Conservation (phyloP, 2,888 invertebrate genomes). For the Apotomis capreana region DNA sequence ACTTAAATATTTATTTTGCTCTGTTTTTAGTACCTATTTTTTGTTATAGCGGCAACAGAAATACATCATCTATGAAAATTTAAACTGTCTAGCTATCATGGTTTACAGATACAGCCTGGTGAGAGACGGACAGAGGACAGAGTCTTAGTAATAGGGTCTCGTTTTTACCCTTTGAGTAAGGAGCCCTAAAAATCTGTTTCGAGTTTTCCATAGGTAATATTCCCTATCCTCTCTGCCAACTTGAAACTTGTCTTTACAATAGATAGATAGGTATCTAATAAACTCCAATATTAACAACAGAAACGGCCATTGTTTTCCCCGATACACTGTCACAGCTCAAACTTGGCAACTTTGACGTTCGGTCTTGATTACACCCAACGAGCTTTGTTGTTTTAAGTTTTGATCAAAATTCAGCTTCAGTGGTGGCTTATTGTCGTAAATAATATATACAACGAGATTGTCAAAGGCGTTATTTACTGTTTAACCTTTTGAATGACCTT, state of each 20-base stretch:
- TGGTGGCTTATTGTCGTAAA: background rate
- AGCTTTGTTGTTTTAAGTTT: constrained; percentile 34
- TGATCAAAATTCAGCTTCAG: constrained; percentile 28
- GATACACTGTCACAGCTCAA: constrained; percentile 20
- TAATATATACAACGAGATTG: background rate
- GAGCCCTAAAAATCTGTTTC: too few relatives aligned
- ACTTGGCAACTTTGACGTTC: constrained; percentile 29
- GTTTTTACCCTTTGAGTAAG: too few relatives aligned
- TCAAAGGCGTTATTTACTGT: too few relatives aligned
- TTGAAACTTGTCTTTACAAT: background rate
- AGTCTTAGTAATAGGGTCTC: too few relatives aligned
- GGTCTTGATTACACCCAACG: constrained; percentile 23
- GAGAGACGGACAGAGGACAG: too few relatives aligned
- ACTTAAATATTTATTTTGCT: too few relatives aligned
- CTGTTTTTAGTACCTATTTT: too few relatives aligned
- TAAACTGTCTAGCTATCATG: too few relatives aligned
- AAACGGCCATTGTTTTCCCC: constrained; percentile 32
- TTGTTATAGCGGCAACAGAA: too few relatives aligned
- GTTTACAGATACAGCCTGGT: too few relatives aligned
- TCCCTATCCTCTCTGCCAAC: background rate
- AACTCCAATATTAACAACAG: constrained; percentile 25
- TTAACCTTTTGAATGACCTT: too few relatives aligned
- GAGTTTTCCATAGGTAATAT: background rate
- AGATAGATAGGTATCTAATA: constrained; percentile 4
- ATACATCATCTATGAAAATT: too few relatives aligned